phyloP scores from a whole-genome alignment of 2,888 invertebrate species.

The Ornithoptera priamus region DNA sequence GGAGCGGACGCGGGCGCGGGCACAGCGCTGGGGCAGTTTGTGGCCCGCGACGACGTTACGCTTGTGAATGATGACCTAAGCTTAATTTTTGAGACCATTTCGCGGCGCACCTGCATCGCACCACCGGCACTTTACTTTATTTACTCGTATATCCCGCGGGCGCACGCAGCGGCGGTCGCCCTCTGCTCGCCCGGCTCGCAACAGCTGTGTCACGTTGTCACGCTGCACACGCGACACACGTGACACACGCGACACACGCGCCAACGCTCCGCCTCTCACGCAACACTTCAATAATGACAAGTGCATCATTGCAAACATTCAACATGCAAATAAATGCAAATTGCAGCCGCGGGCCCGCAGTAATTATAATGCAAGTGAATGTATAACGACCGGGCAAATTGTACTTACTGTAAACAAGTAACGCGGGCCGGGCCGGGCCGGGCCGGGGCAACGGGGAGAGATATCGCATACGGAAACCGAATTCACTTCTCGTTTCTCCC shows the following conservation, averaged over 20 bases:
- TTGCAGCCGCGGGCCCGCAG: background rate
- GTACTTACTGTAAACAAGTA: constrained; percentile 10
- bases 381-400: constrained; percentile 15
- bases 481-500: constrained; percentile 55
- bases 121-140: no score
- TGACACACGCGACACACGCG: background rate
- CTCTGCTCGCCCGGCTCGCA: background rate
- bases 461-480: constrained; percentile 38
- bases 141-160: no score
- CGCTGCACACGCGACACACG: background rate
- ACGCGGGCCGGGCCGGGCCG: background rate
- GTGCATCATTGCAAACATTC: constrained; percentile 6
- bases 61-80: constrained; percentile 18
- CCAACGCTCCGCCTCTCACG: constrained; percentile 9
- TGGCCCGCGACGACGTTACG: background rate
- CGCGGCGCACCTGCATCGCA: no score
- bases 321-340: constrained; percentile 24
- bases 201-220: background rate
- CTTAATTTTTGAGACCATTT: no score
- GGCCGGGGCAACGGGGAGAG: constrained; percentile 13
- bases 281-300: constrained; percentile 23
- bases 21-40: background rate
- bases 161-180: background rate
- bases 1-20: no score
- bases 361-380: constrained; percentile 15